Evolutionary conservation across 2,113 vertebrate genomes (phyloP).

Genomic region (Marmota flaviventris): DNA sequence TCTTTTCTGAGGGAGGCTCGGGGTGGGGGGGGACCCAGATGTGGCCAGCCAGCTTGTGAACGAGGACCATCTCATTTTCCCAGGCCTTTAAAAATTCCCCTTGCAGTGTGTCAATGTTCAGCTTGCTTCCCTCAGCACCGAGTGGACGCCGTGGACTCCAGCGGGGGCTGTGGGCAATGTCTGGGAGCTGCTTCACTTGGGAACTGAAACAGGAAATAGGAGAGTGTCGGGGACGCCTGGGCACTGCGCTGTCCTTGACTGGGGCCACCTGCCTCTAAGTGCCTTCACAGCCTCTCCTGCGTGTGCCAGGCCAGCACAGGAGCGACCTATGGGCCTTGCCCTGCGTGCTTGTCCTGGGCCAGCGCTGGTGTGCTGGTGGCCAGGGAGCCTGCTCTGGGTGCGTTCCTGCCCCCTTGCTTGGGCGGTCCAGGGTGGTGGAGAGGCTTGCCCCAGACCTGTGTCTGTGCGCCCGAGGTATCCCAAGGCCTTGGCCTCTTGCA

Average conservation of each 20-base stretch:
- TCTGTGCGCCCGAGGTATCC: rapidly evolving
- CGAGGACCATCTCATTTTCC: rapidly evolving
- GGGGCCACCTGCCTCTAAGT: background rate
- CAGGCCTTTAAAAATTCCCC: too few relatives aligned
- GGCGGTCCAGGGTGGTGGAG: rapidly evolving
- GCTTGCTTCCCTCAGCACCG: rapidly evolving
- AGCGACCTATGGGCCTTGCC: rapidly evolving
- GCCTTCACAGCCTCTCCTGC: rapidly evolving
- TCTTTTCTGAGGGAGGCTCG: background rate
- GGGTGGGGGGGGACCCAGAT: background rate
- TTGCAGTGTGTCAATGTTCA: rapidly evolving
- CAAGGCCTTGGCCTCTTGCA: rapidly evolving
- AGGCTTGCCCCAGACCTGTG: background rate
- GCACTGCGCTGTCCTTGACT: rapidly evolving
- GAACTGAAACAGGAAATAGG: rapidly evolving
- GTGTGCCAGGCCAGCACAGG: rapidly evolving
- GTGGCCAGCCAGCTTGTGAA: rapidly evolving
- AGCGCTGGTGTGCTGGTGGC: background rate
- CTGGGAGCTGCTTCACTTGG: background rate
- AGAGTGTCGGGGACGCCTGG: rapidly evolving
- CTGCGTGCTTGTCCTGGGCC: rapidly evolving
- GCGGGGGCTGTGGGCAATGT: rapidly evolving
- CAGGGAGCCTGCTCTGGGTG: rapidly evolving
- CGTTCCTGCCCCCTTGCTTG: rapidly evolving
- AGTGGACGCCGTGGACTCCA: rapidly evolving